A percentile compares a stretch with the other conserved stretches of the same genome.
These are phyloP conservation scores for Lathronympha strigana DNA, from an alignment of 2,888 invertebrate genomes.

Conservation along the genomic window DNA sequence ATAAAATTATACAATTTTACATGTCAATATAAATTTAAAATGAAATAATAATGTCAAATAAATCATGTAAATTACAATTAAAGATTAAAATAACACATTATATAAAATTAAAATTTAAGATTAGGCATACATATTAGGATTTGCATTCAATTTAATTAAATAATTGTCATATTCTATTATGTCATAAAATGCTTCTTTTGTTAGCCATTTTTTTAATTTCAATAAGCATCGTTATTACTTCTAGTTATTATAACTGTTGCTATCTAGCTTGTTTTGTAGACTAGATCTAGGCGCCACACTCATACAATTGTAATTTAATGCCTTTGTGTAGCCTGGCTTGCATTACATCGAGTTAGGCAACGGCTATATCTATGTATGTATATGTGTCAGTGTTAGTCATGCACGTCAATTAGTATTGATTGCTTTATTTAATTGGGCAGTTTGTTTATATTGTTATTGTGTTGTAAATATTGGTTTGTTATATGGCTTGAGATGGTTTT, in stretches of 20 bases:
- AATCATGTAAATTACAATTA: no score
- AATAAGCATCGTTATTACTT: slow-evolving; percentile 6
- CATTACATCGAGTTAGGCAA: slow-evolving; percentile 39
- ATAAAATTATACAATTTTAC: no score
- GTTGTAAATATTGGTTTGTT: slow-evolving; percentile 6
- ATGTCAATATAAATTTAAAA: no score
- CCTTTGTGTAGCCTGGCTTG: slow-evolving; percentile 43
- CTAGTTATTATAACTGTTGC: slow-evolving; percentile 1
- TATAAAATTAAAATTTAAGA: no score
- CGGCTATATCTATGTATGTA: slow-evolving; percentile 23
- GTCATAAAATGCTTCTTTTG: no score
- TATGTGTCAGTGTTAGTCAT: slow-evolving; percentile 39
- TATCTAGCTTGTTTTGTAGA: slow-evolving; percentile 4
- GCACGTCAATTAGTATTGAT: slow-evolving; percentile 28
- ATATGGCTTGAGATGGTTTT: background rate
- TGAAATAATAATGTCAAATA: no score
- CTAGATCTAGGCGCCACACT: slow-evolving; percentile 35
- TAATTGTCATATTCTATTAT: no score
- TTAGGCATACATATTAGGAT: no score
- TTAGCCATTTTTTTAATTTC: slow-evolving; percentile 13
- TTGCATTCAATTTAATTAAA: no score
- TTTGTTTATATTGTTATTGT: slow-evolving; percentile 33
- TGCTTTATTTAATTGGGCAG: slow-evolving; percentile 27
- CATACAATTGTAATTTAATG: slow-evolving; percentile 46
- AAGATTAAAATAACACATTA: no score